Evolutionary conservation across 2,888 invertebrate genomes (phyloP).

Genomic region (Campoletis raptor): DNA sequence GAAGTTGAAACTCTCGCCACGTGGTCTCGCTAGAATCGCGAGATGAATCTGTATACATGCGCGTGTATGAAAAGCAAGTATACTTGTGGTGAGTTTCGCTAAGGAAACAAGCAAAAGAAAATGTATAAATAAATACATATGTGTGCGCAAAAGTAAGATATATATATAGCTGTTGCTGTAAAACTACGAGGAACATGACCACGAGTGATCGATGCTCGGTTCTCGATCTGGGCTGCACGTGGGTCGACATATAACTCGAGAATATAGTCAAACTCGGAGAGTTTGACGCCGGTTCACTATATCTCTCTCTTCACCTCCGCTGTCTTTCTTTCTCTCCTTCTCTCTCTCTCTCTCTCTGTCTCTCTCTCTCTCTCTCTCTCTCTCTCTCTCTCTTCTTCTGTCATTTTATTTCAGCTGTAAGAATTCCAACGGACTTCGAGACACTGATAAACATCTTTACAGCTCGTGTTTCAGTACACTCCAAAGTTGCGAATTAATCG

Average conservation of each 20-base stretch:
- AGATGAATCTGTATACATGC: constrained; percentile 26
- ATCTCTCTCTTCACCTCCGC: constrained; percentile 16
- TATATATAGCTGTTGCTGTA: not conserved
- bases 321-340: constrained; percentile 12
- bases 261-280: constrained; percentile 58
- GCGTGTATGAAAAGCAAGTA: constrained; percentile 7
- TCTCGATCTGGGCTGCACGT: constrained; percentile 69
- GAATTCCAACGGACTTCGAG: constrained; percentile 48
- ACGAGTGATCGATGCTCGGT: constrained; percentile 67
- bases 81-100: constrained; percentile 50
- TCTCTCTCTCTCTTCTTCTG: not conserved
- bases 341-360: not conserved
- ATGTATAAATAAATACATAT: constrained; percentile 46
- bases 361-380: constrained; percentile 6
- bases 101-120: constrained; percentile 54
- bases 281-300: constrained; percentile 55
- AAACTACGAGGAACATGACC: constrained; percentile 50
- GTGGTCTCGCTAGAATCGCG: constrained; percentile 54
- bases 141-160: constrained; percentile 13
- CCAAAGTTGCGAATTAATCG: constrained; percentile 45
- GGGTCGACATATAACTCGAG: constrained; percentile 64
- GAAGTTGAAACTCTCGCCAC: constrained; percentile 62
- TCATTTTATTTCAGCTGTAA: constrained; percentile 50
- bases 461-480: constrained; percentile 34
- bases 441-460: constrained; percentile 56